Percentiles rank a stretch among this genome's conserved stretches.
phyloP scores from a whole-genome alignment of 1,140 invertebrate genomes.

The Pogonognathellus flavescens region DNA sequence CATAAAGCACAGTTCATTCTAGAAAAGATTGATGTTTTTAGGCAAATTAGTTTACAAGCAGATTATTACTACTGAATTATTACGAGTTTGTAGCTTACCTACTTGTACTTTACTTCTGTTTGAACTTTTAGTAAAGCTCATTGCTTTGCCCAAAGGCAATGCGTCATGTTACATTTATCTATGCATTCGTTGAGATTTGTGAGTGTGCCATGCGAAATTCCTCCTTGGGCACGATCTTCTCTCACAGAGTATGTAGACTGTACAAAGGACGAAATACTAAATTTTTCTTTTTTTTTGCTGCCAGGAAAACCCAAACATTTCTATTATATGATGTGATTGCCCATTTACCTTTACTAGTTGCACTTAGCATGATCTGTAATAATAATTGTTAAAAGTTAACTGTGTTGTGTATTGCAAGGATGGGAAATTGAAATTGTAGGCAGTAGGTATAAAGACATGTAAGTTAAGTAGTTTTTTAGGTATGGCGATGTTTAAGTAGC shows the following conservation, averaged over 20 bases:
- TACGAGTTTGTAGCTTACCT: too few relatives aligned
- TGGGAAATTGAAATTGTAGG: too few relatives aligned
- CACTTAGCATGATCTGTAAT: background rate
- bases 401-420: too few relatives aligned
- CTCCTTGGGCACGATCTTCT: background rate
- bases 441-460: background rate
- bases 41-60: too few relatives aligned
- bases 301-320: background rate
- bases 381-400: background rate
- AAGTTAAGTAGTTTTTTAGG: conserved; percentile 1
- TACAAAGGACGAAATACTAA: background rate
- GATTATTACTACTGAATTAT: too few relatives aligned
- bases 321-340: background rate
- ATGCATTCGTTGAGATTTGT: background rate
- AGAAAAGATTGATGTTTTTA: too few relatives aligned
- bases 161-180: conserved; percentile 14
- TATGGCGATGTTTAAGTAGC: background rate
- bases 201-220: conserved; percentile 1
- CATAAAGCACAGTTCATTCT: too few relatives aligned
- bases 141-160: background rate
- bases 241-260: background rate
- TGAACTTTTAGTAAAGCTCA: background rate
- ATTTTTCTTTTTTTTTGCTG: background rate
- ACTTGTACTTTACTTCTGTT: too few relatives aligned
- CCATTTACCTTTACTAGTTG: background rate